Evolutionary conservation across 1,140 invertebrate species (phyloP), one percentile per base, ranked within the genome.

Genomic region (Phthorimaea operculella): DNA sequence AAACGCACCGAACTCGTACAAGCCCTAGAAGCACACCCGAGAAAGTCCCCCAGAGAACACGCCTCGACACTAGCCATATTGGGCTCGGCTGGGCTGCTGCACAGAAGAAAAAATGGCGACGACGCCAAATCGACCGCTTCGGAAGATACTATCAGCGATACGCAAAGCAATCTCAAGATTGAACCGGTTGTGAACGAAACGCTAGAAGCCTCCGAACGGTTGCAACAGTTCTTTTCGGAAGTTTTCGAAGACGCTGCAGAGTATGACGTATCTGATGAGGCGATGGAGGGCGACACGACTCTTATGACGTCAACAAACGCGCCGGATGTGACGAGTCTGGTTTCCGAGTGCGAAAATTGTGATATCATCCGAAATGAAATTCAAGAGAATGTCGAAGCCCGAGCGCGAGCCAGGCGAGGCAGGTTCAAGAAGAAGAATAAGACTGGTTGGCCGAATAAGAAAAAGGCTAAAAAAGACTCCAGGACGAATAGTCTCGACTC

Each of bases 11-110:
- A 70, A 0, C 72, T 68, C 0, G 15, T 83, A 1, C 51, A 70
- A 58, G 87, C 72, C 50, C 67, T 75, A 33, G 87, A 90, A 52
- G 83, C 88, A 58, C 91, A 90, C 57, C 92, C 93, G 0, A 82
- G 93, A n/a, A 94, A 95, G 67, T 94, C 93, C 3, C 94, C 94
- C 0, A 82, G 94, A 28, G 94, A 94, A 73, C 94, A 95, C 68
- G 93, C 93, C 0, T 94, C 93, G 0, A 95, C 94, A 0, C 74
- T 94, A 34, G 94, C 93, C 0, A 93, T 95, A 54, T 89, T 95
- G 58, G 92, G 91, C 53, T 80, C 79, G 0, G 78, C 76, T 0
- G 90, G 89, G 51, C 72, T 92, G 21, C 79, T 90, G 10, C 86
- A 89, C 9, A 83, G 89, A 52, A 76, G 87, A 17, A 87, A 87